Evolutionary conservation across 2,797 vertebrate genomes (phyloP), one percentile per base, ranked within the genome.

Genomic region (Amphiprion clarkii): DNA sequence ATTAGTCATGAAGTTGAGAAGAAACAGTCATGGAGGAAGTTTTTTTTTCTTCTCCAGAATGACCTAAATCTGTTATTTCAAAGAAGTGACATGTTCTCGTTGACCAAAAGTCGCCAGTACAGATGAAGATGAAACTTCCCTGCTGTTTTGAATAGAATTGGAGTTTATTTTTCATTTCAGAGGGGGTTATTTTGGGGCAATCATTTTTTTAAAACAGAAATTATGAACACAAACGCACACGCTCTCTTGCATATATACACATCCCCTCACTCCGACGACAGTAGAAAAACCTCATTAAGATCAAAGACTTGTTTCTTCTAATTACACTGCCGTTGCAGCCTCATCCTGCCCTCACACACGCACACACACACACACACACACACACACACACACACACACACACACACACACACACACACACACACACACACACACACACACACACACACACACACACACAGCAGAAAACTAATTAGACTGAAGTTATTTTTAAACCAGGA

Each of bases 201-300:
- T 55, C 51, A 48, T 2, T 58, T 33, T 48, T 52, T 74, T 80
- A 61, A 33, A 39, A 21, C 49, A 21, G 23, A 73, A 82, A 77
- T 42, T 71, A 67, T 40, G 71, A 82, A 83, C 73, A 76, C 66
- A 52, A 72, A 29, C 16, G 7, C 55, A 59, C 40, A 61, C 67
- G 29, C 67, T 13, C 57, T 64, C 76, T 69, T 62, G 65, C 66
- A 67, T 58, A 71, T 58, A 65, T 67, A 51, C 81, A 71, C 67
- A 84, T 66, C 60, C 74, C 65, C 75, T 71, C 74, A 61, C 64
- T 78, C 71, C 70, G 75, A 88, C 53, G 54, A 83, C 65, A 72
- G 80, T 52, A 78, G 85, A 90, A 88, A 84, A 89, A 82, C 75
- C 90, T 91, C 87, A 92, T 92, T 93, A 90, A 90, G 88, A 92